Conservation (phyloP, 2,888 invertebrate species). For the Pristionchus fissidentatus region DNA sequence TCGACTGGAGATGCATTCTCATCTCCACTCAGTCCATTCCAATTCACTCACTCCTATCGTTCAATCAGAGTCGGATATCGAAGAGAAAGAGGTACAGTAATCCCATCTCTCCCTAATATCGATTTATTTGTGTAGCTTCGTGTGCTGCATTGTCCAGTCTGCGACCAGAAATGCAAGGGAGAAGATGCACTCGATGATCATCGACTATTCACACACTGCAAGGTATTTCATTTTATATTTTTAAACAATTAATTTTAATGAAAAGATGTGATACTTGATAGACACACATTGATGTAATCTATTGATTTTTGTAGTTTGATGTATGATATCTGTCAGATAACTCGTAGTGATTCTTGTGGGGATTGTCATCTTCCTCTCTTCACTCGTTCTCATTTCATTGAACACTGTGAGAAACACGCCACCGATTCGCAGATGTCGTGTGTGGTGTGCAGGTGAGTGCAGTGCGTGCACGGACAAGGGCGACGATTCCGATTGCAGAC, state of each 20-base stretch:
- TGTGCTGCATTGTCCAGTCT: not conserved
- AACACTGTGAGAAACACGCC: not conserved
- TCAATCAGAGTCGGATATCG: too few relatives aligned
- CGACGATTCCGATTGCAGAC: not conserved
- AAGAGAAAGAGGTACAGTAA: too few relatives aligned
- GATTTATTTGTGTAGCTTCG: not conserved
- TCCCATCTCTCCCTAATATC: not conserved
- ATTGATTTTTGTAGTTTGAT: not conserved
- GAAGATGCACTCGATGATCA: constrained; percentile 9
- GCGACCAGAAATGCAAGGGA: not conserved
- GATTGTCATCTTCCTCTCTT: not conserved
- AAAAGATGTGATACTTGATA: too few relatives aligned
- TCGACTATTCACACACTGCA: not conserved
- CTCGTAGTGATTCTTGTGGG: not conserved
- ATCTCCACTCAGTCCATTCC: constrained; percentile 8
- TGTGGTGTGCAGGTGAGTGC: constrained; percentile 37
- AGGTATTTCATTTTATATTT: too few relatives aligned
- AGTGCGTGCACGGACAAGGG: not conserved
- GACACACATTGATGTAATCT: too few relatives aligned
- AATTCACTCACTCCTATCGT: too few relatives aligned
- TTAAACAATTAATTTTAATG: too few relatives aligned
- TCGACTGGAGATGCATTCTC: not conserved
- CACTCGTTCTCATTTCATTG: constrained; percentile 3
- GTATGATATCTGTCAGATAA: not conserved
- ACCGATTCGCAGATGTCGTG: constrained; percentile 6